Base-by-base conservation (phyloP, 2,113 vertebrate species). In the Xiphophorus couchianus region DNA sequence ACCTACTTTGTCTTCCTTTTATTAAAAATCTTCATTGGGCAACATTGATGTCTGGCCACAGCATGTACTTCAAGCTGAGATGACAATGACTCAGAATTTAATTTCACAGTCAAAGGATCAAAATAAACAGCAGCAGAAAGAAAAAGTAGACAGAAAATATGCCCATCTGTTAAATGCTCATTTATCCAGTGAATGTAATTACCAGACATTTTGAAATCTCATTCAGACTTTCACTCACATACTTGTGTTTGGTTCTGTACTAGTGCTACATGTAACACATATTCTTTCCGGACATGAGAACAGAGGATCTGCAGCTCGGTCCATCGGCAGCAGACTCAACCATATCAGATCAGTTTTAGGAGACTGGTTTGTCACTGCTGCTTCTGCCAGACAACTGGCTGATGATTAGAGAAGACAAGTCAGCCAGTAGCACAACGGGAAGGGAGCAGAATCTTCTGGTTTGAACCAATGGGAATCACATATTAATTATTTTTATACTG, bases 331-430 rank as follows among this genome's bases (percentile, higher is more conserved):
- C 19, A 72, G 66, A 78, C 66, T 51, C 62, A 42, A 76, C 83
- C 72, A 77, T 66, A 87, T 86, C 86, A 82, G 81, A 90, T 88
- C 86, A 80, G 66, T 84, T 63, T 80, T 71, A 69, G 67, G 66
- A 48, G 72, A 68, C 29, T 71, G 80, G 70, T 82, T 74, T 78
- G 60, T 71, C 15, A 15, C 14, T 48, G 44, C 44, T 48, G 80
- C 78, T 62, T 44, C 1, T 60, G 78, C 67, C 76, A 67, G 73
- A 83, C 83, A 80, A 80, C 79, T 60, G 78, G 77, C 81, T 91
- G 90, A 78, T 87, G 92, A 92, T 92, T 92, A 77, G 63, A 80
- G 13, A 19, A 73, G 80, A 90, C 90, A 91, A 92, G 85, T 94
- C 89, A 89, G 86, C 80, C 73, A 65, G 81, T 63, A 63, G 69